A percentile compares a stretch with the other conserved stretches of the same genome.
These are phyloP conservation scores for Lytechinus variegatus DNA, from an alignment of 35 echinoderm and acorn worm genomes.

Conservation along the genomic window DNA sequence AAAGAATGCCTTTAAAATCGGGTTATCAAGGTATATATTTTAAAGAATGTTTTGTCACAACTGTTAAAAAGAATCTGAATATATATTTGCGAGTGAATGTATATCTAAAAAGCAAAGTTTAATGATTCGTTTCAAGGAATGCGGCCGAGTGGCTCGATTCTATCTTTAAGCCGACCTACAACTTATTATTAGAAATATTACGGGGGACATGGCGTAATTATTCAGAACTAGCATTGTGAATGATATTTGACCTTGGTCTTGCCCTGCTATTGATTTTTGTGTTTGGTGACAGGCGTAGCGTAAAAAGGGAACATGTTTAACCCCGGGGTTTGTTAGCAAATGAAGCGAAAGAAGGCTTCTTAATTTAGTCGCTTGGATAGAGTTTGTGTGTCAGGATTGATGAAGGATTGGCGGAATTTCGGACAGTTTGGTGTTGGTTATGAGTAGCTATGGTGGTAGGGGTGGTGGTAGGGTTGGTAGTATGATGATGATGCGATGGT, in stretches of 20 bases:
- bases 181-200: background rate
- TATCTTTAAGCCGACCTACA: background rate
- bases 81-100: too few relatives aligned
- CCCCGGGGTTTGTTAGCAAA: background rate
- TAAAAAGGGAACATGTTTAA: background rate
- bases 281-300: background rate
- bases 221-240: background rate
- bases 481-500: background rate
- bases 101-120: too few relatives aligned
- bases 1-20: too few relatives aligned
- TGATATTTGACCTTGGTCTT: constrained; percentile 4
- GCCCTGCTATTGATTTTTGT: background rate
- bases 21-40: too few relatives aligned
- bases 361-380: background rate
- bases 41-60: too few relatives aligned
- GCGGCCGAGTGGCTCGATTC: too few relatives aligned
- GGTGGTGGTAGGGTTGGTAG: too few relatives aligned
- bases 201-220: background rate
- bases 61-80: too few relatives aligned
- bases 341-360: background rate
- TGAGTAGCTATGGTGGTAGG: background rate
- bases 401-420: background rate
- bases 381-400: background rate
- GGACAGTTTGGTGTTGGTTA: background rate
- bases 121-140: too few relatives aligned